These are phyloP conservation scores for Cottoperca gobio DNA, from an alignment of 2,797 vertebrate genomes.

Conservation along the genomic window DNA sequence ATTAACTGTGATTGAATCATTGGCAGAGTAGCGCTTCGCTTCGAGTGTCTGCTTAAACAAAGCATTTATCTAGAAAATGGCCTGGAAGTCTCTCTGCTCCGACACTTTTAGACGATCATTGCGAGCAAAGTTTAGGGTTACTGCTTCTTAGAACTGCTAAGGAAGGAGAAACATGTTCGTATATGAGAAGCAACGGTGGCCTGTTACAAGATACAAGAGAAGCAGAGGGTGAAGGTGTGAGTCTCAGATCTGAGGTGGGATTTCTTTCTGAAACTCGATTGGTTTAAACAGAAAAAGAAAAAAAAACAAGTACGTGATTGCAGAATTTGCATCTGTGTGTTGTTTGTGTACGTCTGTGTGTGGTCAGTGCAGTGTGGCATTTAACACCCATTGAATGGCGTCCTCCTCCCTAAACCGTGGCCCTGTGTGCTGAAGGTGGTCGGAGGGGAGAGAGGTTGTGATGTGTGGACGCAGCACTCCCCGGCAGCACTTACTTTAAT, in stretches of 20 bases:
- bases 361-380: slow-evolving; percentile 47
- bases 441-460: slow-evolving; percentile 25
- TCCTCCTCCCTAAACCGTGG: slow-evolving; percentile 27
- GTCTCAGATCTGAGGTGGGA: slow-evolving; percentile 5
- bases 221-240: slow-evolving; percentile 10
- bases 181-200: slow-evolving; percentile 15
- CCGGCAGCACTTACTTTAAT: slow-evolving; percentile 68
- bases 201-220: slow-evolving; percentile 12
- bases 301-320: slow-evolving; percentile 30
- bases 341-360: slow-evolving; percentile 36
- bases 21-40: slow-evolving; percentile 39
- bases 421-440: slow-evolving; percentile 29
- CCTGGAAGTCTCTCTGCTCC: slow-evolving; percentile 1
- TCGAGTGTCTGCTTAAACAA: slow-evolving; percentile 27
- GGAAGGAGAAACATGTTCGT: neutral
- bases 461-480: slow-evolving; percentile 56
- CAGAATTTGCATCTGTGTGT: slow-evolving; percentile 37
- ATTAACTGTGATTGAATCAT: slow-evolving; percentile 62
- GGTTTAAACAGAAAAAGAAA: neutral
- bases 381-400: slow-evolving; percentile 36
- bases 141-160: slow-evolving; percentile 6
- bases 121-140: slow-evolving; percentile 17
- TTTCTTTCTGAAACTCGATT: slow-evolving; percentile 5
- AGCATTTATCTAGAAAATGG: slow-evolving; percentile 35
- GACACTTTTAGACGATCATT: slow-evolving; percentile 18